Evolutionary conservation across 2,888 invertebrate genomes (phyloP), one percentile per base, ranked within the genome.

Genomic region (Gastrophysa polygoni): DNA sequence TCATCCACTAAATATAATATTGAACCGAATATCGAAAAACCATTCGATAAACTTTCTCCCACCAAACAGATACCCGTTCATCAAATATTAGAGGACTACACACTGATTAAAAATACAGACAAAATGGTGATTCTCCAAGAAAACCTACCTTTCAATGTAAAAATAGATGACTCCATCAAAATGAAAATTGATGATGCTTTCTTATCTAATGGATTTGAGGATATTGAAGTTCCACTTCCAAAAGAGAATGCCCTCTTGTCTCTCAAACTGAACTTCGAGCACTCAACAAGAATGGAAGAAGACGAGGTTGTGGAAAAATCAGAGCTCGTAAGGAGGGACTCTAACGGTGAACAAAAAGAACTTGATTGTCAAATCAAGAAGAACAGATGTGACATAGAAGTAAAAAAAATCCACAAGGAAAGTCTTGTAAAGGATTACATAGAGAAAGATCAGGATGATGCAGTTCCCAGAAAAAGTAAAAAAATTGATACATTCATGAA

Each of bases 201-300:
- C 73, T 77, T 88, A 52, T 87, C 87, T 4, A 85, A 84, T 66
- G 86, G 84, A 18, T 85, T 85, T 70, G 88, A 87, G 68, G 84
- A 84, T 76, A 83, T 87, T 57, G 24, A 18, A 32, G 6, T 38
- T 46, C 47, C 70, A 11, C 56, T 68, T 29, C 44, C 57, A 17
- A 59, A 56, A 10, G 63, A 66, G 11, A 61, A 59, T 14, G 57
- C 67, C 38, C 61, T 68, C 11, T 43, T 64, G 10, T 58, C 82
- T 79, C 71, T 54, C n/a, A 71, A 68, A 60, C 49, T 67, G 17
- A 68, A 69, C 7, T 49, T 64, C 28, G 66, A 58, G n/a, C n/a
- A n/a, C n/a, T n/a, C n/a, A 18, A 50, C 56, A 20, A 48, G 81
- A 81, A 70, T 67, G 64, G 68, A 69, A 17, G 66, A 65, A 20